These are phyloP conservation scores for Kradibia gibbosae DNA, from an alignment of 1,140 invertebrate species.

Conservation along the genomic window DNA sequence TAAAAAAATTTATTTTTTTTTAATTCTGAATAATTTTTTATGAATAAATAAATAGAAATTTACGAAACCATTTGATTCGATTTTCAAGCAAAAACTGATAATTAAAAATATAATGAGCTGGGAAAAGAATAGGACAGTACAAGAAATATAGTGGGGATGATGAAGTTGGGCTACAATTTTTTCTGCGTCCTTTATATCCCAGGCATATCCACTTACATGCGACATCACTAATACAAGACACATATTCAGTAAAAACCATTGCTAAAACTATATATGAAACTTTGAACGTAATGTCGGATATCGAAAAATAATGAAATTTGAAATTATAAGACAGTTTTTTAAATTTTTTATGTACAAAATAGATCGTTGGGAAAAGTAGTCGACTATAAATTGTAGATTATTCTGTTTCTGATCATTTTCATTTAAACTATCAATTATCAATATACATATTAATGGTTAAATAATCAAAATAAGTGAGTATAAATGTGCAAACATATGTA, in stretches of 20 bases:
- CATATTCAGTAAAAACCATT: no score
- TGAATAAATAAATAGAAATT: background rate
- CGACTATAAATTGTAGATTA: no score
- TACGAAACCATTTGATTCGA: background rate
- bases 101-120: slow-evolving; percentile 14
- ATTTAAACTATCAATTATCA: no score
- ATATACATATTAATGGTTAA: no score
- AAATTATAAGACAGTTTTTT: no score
- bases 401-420: no score
- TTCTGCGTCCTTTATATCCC: slow-evolving; percentile 55
- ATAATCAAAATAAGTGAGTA: background rate
- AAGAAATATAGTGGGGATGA: background rate
- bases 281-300: no score
- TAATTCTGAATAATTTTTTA: background rate
- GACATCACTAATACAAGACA: slow-evolving; percentile 59
- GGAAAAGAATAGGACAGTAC: background rate
- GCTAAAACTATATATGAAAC: no score
- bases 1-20: background rate
- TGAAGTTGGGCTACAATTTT: slow-evolving; percentile 52
- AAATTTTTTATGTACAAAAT: no score
- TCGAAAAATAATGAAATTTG: no score
- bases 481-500: slow-evolving; percentile 3
- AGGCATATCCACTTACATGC: slow-evolving; percentile 67
- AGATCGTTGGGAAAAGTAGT: no score
- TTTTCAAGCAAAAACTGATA: background rate